phyloP scores from a whole-genome alignment of 2,113 vertebrate genomes.

The Laterallus jamaicensis region DNA sequence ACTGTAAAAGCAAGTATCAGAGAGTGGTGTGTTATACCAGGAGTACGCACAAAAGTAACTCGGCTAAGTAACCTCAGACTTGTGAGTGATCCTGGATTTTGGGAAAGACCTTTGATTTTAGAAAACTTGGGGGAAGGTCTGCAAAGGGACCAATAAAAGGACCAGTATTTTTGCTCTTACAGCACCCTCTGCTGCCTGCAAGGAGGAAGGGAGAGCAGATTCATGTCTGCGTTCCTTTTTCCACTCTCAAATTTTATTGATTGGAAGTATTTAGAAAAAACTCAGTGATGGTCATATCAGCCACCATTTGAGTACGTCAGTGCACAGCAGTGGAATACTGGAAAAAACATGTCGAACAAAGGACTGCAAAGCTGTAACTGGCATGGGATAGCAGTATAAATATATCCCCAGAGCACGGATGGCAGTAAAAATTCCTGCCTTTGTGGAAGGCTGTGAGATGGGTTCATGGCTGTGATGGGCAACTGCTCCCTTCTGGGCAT shows the following conservation, averaged over 20 bases:
- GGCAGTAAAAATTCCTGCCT: neutral
- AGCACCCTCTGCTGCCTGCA: constrained; percentile 46
- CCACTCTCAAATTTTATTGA: neutral
- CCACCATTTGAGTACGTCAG: neutral
- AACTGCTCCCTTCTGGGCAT: neutral
- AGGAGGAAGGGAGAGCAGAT: neutral
- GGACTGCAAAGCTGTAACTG: neutral
- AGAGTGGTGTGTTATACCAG: neutral
- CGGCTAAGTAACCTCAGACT: neutral
- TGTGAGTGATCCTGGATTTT: neutral
- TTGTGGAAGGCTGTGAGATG: neutral
- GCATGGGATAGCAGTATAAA: neutral
- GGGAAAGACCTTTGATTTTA: neutral
- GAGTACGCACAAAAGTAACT: neutral
- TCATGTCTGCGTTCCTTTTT: neutral
- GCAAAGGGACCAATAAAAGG: neutral
- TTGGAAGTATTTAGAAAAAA: neutral
- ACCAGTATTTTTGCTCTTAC: neutral
- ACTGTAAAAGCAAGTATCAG: neutral
- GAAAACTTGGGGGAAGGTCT: neutral
- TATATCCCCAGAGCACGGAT: neutral
- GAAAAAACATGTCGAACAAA: neutral
- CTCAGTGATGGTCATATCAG: neutral
- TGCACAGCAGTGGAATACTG: neutral
- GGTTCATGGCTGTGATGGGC: neutral